These are phyloP conservation scores for Brachyptera putata DNA, from an alignment of 2,888 invertebrate species.

Conservation along the genomic window DNA sequence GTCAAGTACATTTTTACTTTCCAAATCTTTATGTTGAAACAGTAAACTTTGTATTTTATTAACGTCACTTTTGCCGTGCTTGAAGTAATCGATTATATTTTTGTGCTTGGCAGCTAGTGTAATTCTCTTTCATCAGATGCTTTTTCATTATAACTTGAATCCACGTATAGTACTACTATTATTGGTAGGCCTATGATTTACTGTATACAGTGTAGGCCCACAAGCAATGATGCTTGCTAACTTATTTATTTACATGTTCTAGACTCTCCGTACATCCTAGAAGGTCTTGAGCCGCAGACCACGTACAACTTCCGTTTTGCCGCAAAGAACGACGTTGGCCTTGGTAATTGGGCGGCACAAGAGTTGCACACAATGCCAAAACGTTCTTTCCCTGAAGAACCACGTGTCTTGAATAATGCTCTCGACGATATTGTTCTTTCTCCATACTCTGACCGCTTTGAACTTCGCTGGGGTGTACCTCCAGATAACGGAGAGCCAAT, in stretches of 20 bases:
- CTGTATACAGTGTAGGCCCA: too few species aligned
- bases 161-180: too few species aligned
- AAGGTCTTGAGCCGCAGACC: conserved; percentile 70
- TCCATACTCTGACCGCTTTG: conserved; percentile 71
- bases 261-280: conserved; percentile 76
- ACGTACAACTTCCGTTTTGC: conserved; percentile 80
- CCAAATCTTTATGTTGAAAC: too few species aligned
- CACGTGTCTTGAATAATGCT: conserved; percentile 53
- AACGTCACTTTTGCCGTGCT: too few species aligned
- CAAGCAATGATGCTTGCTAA: too few species aligned
- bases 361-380: conserved; percentile 67
- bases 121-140: too few species aligned
- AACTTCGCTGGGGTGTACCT: conserved; percentile 79
- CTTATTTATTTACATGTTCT: conserved; percentile 31
- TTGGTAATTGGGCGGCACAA: conserved; percentile 67
- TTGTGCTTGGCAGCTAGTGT: too few species aligned
- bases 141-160: too few species aligned
- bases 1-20: too few species aligned
- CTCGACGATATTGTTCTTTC: conserved; percentile 53
- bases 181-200: too few species aligned
- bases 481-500: conserved; percentile 88
- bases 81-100: too few species aligned
- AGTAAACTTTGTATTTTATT: too few species aligned
- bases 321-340: conserved; percentile 77
- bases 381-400: conserved; percentile 70